These are phyloP conservation scores for Blomia tropicalis DNA, from an alignment of 2,888 invertebrate species.

Conservation along the genomic window DNA sequence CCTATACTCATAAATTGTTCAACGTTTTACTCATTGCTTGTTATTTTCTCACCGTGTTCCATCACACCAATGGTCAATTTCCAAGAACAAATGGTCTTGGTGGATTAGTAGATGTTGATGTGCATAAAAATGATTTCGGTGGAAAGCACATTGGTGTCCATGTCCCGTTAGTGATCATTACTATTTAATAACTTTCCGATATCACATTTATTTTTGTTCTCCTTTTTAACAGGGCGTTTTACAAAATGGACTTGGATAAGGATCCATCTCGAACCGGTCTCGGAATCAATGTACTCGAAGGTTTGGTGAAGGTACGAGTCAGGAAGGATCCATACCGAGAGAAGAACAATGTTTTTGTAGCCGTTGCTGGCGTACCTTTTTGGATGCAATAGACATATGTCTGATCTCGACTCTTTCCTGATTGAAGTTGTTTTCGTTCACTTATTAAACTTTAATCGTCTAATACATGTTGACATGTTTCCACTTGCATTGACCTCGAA, in stretches of 20 bases:
- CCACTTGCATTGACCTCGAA: neutral
- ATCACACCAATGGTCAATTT: too few relatives aligned
- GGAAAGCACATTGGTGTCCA: conserved; percentile 13
- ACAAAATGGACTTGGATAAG: conserved; percentile 14
- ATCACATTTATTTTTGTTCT: neutral
- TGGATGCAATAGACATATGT: neutral
- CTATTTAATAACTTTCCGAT: too few relatives aligned
- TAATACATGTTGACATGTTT: neutral
- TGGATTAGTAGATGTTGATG: conserved; percentile 6
- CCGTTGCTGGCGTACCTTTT: neutral
- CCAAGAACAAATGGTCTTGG: neutral
- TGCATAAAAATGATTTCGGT: neutral
- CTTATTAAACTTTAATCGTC: too few relatives aligned
- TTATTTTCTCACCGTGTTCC: neutral
- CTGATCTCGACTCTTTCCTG: neutral
- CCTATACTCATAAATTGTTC: neutral
- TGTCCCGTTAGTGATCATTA: conserved; percentile 3
- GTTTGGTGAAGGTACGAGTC: conserved; percentile 11
- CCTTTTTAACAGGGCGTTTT: neutral
- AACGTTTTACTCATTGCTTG: neutral
- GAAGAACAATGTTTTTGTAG: neutral
- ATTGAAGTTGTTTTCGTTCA: too few relatives aligned
- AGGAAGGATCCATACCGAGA: neutral
- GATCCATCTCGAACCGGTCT: neutral
- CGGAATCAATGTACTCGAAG: neutral